phyloP scores from a whole-genome alignment of 1,140 invertebrate species.

The Hylyphantes graminicola region DNA sequence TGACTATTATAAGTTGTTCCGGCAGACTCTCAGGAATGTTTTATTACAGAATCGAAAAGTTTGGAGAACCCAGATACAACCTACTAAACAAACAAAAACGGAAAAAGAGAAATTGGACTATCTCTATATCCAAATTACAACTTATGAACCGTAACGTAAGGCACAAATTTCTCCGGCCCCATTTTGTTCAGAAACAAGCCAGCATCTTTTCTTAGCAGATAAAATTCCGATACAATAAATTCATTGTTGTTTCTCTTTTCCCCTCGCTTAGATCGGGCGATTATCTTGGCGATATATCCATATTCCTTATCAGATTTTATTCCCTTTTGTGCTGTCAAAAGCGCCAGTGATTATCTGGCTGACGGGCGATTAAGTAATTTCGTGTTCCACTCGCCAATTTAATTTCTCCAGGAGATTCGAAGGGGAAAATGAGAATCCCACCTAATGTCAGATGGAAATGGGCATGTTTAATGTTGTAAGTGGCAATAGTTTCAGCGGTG shows the following conservation, averaged over 20 bases:
- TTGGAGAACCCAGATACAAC: no score
- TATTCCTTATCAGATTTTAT: not conserved
- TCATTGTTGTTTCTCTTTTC: not conserved
- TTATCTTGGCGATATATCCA: not conserved
- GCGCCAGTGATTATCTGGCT: not conserved
- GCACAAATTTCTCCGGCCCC: not conserved
- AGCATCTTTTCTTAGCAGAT: not conserved
- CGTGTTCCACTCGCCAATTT: not conserved
- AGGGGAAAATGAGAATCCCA: no score
- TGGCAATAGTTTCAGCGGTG: no score
- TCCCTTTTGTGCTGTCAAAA: not conserved
- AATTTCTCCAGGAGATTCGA: not conserved
- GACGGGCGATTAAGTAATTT: slow-evolving; percentile 17
- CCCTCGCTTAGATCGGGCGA: no score
- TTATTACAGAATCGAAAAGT: no score
- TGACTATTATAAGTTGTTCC: no score
- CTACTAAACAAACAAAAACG: no score
- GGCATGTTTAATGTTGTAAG: no score
- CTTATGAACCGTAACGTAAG: not conserved
- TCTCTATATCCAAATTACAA: not conserved
- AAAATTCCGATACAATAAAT: not conserved
- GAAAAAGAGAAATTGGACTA: not conserved
- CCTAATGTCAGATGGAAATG: no score
- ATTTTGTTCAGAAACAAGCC: not conserved
- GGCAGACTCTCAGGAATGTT: no score